Evolutionary conservation across 1,140 invertebrate species (phyloP).

Genomic region (Polypedilum vanderplanki): DNA sequence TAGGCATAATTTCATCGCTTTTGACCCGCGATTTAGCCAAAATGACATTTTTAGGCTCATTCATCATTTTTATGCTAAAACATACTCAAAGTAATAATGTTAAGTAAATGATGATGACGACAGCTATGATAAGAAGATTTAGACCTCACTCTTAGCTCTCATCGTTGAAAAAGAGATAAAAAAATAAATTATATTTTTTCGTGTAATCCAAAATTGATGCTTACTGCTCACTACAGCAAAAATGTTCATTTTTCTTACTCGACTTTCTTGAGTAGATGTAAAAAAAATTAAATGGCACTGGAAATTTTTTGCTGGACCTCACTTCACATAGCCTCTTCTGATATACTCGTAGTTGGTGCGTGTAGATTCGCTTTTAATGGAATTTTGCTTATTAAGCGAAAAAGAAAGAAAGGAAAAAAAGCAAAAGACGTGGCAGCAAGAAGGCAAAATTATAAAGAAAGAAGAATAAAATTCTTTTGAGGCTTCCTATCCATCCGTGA

Average conservation of each 20-base stretch:
- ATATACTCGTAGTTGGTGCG: no score
- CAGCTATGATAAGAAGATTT: neutral
- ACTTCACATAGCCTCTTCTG: no score
- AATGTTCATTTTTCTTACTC: conserved; percentile 13
- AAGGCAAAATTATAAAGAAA: no score
- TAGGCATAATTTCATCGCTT: no score
- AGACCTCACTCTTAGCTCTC: no score
- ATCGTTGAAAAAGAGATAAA: neutral
- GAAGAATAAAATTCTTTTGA: conserved; percentile 19
- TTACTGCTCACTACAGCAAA: neutral
- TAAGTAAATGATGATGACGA: neutral
- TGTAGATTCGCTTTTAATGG: neutral
- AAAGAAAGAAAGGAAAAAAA: neutral
- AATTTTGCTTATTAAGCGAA: neutral
- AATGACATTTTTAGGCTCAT: no score
- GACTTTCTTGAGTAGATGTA: neutral
- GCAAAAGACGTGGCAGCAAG: neutral
- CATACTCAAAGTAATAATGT: neutral
- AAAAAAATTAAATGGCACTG: no score
- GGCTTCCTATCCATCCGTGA: neutral
- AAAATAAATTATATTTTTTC: neutral
- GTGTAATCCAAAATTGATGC: conserved; percentile 4
- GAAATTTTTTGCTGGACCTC: no score
- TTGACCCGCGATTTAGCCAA: no score
- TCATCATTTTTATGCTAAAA: no score